phyloP scores from a whole-genome alignment of 2,113 vertebrate genomes.

The Chloroceryle aenea region DNA sequence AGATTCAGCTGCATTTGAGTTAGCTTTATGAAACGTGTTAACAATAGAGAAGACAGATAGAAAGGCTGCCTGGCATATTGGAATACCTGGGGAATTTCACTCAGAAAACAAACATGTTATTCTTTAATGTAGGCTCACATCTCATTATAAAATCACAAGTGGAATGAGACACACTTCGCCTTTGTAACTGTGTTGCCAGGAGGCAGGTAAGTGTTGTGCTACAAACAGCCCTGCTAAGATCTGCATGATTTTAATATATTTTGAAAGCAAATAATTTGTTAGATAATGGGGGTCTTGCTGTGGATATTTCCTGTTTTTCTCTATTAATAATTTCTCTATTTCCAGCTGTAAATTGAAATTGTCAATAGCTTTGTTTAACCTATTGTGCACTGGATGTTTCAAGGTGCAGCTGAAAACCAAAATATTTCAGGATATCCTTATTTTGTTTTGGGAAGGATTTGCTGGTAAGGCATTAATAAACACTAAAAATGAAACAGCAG shows the following conservation, averaged over 20 bases:
- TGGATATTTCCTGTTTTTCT: slow-evolving; percentile 60
- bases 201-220: slow-evolving; percentile 65
- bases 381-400: background rate
- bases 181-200: slow-evolving; percentile 72
- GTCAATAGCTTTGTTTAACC: slow-evolving; percentile 37
- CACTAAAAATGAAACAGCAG: background rate
- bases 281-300: slow-evolving; percentile 44
- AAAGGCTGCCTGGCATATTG: slow-evolving; percentile 60
- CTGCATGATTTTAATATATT: slow-evolving; percentile 70
- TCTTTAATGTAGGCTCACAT: slow-evolving; percentile 77
- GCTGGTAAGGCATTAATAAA: background rate
- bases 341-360: background rate
- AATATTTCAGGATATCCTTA: background rate
- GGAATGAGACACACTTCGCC: slow-evolving; percentile 67
- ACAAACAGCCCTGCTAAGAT: slow-evolving; percentile 57
- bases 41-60: slow-evolving; percentile 57
- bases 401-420: background rate
- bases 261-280: slow-evolving; percentile 71
- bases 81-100: slow-evolving; percentile 75
- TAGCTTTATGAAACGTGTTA: slow-evolving; percentile 70
- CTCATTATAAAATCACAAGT: slow-evolving; percentile 76
- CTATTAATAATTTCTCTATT: slow-evolving; percentile 54
- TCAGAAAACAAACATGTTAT: slow-evolving; percentile 78
- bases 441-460: background rate
- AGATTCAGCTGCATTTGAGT: slow-evolving; percentile 35